phyloP scores from a whole-genome alignment of 2,113 vertebrate species.

The Madoqua kirkii region DNA sequence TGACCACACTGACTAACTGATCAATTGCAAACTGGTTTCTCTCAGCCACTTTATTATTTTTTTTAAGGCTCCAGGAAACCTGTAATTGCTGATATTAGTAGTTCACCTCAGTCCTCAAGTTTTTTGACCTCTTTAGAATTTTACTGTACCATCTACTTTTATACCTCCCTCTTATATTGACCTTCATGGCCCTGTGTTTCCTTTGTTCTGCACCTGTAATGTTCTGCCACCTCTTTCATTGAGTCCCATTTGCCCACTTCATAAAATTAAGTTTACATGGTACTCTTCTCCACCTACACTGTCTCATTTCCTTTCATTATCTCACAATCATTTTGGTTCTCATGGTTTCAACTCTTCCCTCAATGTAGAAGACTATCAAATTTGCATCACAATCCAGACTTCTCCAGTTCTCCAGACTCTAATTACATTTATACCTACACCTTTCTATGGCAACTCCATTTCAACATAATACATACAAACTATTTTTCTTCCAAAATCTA shows the following conservation, averaged over 20 bases:
- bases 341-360: background rate
- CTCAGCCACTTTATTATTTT: background rate
- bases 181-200: background rate
- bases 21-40: background rate
- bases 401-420: background rate
- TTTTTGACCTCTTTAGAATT: background rate
- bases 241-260: background rate
- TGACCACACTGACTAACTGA: background rate
- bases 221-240: background rate
- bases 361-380: background rate
- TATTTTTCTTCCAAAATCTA: conserved; percentile 14
- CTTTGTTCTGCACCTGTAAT: background rate
- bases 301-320: background rate
- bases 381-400: background rate
- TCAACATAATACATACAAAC: background rate
- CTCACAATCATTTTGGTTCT: background rate
- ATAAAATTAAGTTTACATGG: background rate
- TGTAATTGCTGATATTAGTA: background rate
- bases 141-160: background rate
- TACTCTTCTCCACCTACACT: background rate
- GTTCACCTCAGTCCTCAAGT: background rate
- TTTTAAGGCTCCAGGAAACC: background rate
- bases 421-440: background rate
- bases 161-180: background rate
- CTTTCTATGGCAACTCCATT: background rate